Evolutionary conservation across 2,888 invertebrate genomes (phyloP), one percentile per base, ranked within the genome.

Genomic region (Tortricodes alternella): DNA sequence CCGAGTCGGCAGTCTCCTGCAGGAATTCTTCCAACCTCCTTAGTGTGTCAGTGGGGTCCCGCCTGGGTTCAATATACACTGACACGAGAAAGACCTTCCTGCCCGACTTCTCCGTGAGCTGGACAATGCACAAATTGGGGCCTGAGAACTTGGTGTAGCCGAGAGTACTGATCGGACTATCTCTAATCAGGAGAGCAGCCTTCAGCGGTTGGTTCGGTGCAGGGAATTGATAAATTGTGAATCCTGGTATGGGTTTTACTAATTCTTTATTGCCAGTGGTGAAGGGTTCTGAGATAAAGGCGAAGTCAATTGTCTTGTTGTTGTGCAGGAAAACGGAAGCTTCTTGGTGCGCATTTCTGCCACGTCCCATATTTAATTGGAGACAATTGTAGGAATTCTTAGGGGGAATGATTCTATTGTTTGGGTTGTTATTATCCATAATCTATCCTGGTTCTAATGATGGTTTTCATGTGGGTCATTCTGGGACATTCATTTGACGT

Each of bases 11-110:
- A 0, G 24, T 48, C 0, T 16, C 13, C 1, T 56, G 5, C 0
- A 66, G 38, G 3, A 64, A 58, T 0, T 5, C 0, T 0, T 66
- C 59, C 0, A 63, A 34, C 6, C 39, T 53, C 0, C 21, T 0
- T 0, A 65, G 4, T 0, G 59, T 64, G 1, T 41, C 23, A n/a
- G 15, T 8, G 0, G 13, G 9, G 9, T 65, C 63, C 0, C 0
- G 5, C 0, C 27, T n/a, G 1, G 67, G 66, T 27, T 63, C 62
- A 0, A 66, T 39, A n/a, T 66, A 68, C 0, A 55, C 29, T 0
- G 58, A 62, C 0, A 35, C 8, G 0, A 62, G 3, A 13, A 53
- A 58, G 0, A 59, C 8, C 2, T 49, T 43, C 0, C 29, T 11
- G 0, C 37, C 19, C 0, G 35, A 18, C 6, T 29, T 43, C 13